Percentiles rank a stretch among this genome's conserved stretches.
Conservation (phyloP, 2,113 vertebrate genomes). For the Istiophorus platypterus region DNA sequence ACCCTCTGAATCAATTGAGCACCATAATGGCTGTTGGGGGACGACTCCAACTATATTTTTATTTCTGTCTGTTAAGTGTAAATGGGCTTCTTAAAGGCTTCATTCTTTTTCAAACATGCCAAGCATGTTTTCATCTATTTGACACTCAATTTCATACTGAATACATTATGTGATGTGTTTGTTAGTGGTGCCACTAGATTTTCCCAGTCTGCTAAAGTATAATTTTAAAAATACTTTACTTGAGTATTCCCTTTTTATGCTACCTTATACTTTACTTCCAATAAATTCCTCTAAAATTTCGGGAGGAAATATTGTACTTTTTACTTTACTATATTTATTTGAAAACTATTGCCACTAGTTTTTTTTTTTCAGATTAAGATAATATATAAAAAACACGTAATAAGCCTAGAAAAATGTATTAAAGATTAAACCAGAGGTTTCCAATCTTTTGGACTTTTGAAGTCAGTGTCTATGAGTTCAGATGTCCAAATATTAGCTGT, state of each 20-base stretch:
- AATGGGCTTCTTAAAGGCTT: constrained; percentile 66
- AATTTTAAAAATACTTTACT: neutral
- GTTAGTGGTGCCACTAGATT: neutral
- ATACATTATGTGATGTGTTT: constrained; percentile 30
- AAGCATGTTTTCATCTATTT: constrained; percentile 21
- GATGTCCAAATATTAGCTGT: neutral
- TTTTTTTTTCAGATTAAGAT: neutral
- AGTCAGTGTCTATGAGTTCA: neutral
- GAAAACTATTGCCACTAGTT: neutral
- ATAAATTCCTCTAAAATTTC: no score
- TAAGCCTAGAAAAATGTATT: neutral
- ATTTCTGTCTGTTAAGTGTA: constrained; percentile 72
- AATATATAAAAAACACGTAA: neutral
- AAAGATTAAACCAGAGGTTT: neutral
- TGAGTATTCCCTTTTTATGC: neutral
- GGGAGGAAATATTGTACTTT: neutral
- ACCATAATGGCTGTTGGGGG: constrained; percentile 76
- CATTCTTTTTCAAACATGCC: constrained; percentile 47
- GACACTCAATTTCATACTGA: constrained; percentile 37
- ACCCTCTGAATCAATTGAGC: constrained; percentile 75
- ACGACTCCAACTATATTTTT: constrained; percentile 64
- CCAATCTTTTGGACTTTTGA: neutral
- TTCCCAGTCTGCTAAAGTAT: constrained; percentile 41
- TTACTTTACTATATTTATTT: neutral
- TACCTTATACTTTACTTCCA: neutral